Base-by-base conservation (phyloP, 2,113 vertebrate species). In the Neolamprologus cancellatus region DNA sequence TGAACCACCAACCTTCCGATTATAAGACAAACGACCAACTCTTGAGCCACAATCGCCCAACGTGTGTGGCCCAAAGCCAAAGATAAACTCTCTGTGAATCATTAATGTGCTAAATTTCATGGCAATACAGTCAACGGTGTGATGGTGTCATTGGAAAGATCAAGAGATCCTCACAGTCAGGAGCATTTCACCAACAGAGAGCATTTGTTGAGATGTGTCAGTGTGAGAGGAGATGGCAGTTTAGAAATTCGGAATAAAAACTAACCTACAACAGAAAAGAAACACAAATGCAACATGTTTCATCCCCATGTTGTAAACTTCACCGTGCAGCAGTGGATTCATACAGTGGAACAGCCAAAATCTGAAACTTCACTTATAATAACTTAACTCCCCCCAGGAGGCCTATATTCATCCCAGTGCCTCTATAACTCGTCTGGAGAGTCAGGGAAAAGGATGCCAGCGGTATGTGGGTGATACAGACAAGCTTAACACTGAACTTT, bases 361-460 rank as follows among this genome's bases (percentile, higher is more conserved):
- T 86, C 91, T 92, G 91, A 91, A 88, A 85, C 79, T 92, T 92
- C 89, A 84, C 90, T 91, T 93, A 89, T 76, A 85, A 78, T 5
- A 61, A 36, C 82, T 74, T 64, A 32, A 81, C 41, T 54, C 55
- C 32, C 71, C 92, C 78, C 89, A 5, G 5, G 89, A 89, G 91
- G 86, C 87, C 83, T 17, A 11, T 79, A 82, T 93, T 52, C 59
- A 53, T 87, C 34, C 69, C 76, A 23, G 78, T 48, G 88, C 88
- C 59, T 79, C 89, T 79, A 36, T 81, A 87, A 90, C 84, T 81
- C 6, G 57, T 91, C 92, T 93, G 90, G 82, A 84, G 36, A 79
- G 15, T 20, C 48, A 1, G 3, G 23, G 13, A 1, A 6, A 25
- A 20, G 69, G 39, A 36, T 78, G 83, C 83, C 87, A 92, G 82